Evolutionary conservation across 1,140 invertebrate genomes (phyloP).

Genomic region (Uloborus diversus): DNA sequence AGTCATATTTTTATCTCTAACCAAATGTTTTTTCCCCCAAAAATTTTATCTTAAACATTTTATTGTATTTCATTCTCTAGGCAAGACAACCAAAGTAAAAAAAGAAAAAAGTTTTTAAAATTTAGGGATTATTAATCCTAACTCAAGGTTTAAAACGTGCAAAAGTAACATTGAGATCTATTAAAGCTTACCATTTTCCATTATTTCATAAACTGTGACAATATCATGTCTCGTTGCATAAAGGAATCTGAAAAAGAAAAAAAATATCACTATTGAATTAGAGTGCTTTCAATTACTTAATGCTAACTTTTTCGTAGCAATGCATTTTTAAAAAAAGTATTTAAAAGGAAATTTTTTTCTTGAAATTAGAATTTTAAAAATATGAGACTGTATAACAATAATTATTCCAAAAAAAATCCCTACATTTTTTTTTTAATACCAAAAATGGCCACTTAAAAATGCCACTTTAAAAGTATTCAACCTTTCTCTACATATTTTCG

Average conservation of each 20-base stretch:
- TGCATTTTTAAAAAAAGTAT: no score
- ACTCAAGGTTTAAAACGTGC: neutral
- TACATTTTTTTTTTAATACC: neutral
- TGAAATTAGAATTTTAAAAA: neutral
- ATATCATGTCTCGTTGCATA: conserved; percentile 1
- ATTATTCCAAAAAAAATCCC: neutral
- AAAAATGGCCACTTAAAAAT: no score
- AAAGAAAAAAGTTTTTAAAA: neutral
- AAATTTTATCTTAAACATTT: neutral
- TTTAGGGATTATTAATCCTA: neutral
- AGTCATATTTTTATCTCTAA: neutral
- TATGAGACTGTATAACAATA: no score
- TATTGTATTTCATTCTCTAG: neutral
- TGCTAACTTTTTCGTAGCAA: neutral
- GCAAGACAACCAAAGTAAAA: neutral
- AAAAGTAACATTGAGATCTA: neutral
- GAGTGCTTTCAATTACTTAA: neutral
- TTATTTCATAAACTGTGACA: conserved; percentile 16
- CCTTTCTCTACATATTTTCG: no score
- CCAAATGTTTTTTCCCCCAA: neutral
- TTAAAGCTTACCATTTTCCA: conserved; percentile 15
- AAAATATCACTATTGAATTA: neutral
- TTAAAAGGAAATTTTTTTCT: neutral
- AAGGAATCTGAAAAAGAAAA: conserved; percentile 18
- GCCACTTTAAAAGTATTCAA: no score